These are phyloP conservation scores for Drosophila nr. fundita DNA, from an alignment of 2,888 invertebrate genomes.

Conservation along the genomic window DNA sequence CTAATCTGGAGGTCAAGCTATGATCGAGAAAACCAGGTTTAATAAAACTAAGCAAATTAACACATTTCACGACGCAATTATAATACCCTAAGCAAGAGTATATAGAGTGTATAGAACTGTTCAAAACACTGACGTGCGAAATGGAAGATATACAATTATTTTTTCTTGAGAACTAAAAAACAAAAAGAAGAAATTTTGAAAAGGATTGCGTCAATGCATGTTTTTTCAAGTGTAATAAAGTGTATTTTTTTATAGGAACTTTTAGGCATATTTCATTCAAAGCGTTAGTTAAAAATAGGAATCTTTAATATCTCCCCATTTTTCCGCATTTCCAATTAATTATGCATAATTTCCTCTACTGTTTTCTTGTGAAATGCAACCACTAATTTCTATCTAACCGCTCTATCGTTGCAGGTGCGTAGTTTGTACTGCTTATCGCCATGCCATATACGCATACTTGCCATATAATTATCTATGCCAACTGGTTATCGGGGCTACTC, in stretches of 20 bases:
- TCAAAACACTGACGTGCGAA: constrained; percentile 28
- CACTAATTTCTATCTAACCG: constrained; percentile 54
- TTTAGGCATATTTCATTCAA: neutral
- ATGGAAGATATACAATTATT: constrained; percentile 6
- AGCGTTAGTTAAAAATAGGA: neutral
- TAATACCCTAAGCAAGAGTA: neutral
- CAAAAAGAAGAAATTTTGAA: neutral
- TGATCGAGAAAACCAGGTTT: too few relatives aligned
- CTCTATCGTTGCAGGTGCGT: constrained; percentile 67
- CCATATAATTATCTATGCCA: constrained; percentile 53
- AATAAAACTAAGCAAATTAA: neutral
- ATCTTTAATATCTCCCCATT: neutral
- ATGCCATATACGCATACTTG: constrained; percentile 14
- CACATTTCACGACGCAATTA: neutral
- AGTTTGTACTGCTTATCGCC: constrained; percentile 36
- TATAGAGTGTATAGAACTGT: constrained; percentile 31
- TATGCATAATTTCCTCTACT: constrained; percentile 16
- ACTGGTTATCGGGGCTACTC: constrained; percentile 16
- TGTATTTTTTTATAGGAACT: neutral
- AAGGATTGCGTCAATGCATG: neutral
- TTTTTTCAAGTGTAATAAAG: neutral
- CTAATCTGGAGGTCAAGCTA: neutral
- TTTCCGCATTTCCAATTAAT: neutral
- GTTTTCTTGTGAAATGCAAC: constrained; percentile 3
- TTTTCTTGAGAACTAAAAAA: constrained; percentile 1